Conservation (phyloP, 2,888 invertebrate species). For the Hyalella azteca region DNA sequence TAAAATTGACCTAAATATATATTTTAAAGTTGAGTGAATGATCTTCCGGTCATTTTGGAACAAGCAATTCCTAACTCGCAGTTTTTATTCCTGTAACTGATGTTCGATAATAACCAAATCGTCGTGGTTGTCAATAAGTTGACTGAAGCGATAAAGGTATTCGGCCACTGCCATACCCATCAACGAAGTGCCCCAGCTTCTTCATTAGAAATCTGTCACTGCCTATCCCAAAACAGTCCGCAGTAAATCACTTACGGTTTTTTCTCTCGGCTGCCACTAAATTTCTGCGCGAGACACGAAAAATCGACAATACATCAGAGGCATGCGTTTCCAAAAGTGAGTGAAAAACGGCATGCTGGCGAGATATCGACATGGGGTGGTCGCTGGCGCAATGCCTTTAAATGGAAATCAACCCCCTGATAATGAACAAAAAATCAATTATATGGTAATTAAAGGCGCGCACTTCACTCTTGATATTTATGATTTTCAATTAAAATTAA, state of each 20-base stretch:
- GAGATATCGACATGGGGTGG: slow-evolving; percentile 5
- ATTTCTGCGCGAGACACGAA: slow-evolving; percentile 9
- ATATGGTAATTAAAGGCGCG: too few relatives aligned
- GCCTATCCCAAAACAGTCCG: background rate
- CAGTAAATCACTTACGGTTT: slow-evolving; percentile 4
- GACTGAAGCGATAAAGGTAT: background rate
- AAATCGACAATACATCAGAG: slow-evolving; percentile 33
- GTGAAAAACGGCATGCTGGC: background rate
- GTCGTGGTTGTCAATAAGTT: slow-evolving; percentile 8
- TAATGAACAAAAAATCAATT: too few relatives aligned
- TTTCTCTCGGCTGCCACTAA: background rate
- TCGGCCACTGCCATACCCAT: background rate
- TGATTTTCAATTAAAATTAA: too few relatives aligned
- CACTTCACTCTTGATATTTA: too few relatives aligned
- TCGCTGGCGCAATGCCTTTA: too few relatives aligned
- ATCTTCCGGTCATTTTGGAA: too few relatives aligned
- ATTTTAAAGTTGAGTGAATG: too few relatives aligned
- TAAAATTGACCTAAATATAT: too few relatives aligned
- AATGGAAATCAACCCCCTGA: too few relatives aligned
- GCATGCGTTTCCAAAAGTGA: background rate
- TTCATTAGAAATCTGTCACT: slow-evolving; percentile 20
- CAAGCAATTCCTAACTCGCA: too few relatives aligned
- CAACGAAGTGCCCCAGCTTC: background rate
- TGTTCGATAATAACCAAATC: background rate
- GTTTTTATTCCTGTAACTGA: too few relatives aligned